Conservation (phyloP, 92 coral and sea anemone genomes). For the Pocillopora meandrina region DNA sequence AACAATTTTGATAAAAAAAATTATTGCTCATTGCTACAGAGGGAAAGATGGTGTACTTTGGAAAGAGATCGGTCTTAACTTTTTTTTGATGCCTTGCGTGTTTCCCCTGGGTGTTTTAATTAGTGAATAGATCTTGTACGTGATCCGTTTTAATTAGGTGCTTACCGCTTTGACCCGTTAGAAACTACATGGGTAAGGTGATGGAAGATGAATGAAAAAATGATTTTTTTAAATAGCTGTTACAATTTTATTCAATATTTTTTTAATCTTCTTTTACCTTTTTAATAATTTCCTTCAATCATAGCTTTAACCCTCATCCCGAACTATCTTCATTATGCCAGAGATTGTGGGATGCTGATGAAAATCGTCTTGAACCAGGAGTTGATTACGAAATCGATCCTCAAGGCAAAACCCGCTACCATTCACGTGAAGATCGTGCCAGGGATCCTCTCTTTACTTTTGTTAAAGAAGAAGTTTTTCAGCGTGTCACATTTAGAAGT, state of each 20-base stretch:
- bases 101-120: too few relatives aligned
- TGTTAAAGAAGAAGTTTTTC: conserved; percentile 68
- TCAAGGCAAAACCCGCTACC: conserved; percentile 86
- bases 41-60: too few relatives aligned
- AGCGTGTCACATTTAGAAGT: conserved; percentile 80
- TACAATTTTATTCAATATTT: background rate
- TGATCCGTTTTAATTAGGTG: too few relatives aligned
- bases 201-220: too few relatives aligned
- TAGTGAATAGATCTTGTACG: too few relatives aligned
- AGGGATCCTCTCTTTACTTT: conserved; percentile 81
- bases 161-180: too few relatives aligned
- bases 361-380: conserved; percentile 82
- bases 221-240: too few relatives aligned
- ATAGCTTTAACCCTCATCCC: conserved; percentile 73
- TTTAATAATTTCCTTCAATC: background rate
- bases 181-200: too few relatives aligned
- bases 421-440: conserved; percentile 74
- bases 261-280: background rate
- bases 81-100: too few relatives aligned
- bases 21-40: background rate
- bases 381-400: conserved; percentile 87
- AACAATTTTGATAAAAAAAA: background rate
- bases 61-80: too few relatives aligned
- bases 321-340: conserved; percentile 81
- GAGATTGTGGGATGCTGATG: conserved; percentile 90